phyloP scores from a whole-genome alignment of 2,113 vertebrate species.

The Anas platyrhynchos region DNA sequence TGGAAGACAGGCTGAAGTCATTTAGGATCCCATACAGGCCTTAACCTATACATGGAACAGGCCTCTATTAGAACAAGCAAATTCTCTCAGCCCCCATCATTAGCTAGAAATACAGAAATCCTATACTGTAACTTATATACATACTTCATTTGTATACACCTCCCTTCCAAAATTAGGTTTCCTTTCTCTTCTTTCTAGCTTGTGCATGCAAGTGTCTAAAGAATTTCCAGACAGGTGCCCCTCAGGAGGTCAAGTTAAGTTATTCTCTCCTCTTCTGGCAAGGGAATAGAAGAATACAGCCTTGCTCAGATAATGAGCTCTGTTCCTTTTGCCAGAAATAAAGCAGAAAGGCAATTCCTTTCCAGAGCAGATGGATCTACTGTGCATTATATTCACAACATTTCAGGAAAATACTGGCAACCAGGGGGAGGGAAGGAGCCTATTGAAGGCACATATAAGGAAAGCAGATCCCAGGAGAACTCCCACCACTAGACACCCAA shows the following conservation, averaged over 20 bases:
- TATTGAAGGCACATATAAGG: not conserved
- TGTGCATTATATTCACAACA: not conserved
- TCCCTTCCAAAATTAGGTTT: not conserved
- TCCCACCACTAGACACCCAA: not conserved
- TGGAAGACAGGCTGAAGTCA: not conserved
- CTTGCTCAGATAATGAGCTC: not conserved
- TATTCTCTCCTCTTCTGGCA: not conserved
- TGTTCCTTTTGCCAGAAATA: not conserved
- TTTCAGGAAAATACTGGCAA: not conserved
- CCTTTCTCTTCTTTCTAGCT: not conserved
- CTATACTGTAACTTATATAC: not conserved
- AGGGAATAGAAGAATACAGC: not conserved
- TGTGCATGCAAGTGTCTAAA: not conserved
- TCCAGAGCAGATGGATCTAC: not conserved
- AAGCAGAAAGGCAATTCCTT: not conserved
- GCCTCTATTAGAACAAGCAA: not conserved
- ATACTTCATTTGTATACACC: not conserved
- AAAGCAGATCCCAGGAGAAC: not conserved
- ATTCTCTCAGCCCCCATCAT: accelerated
- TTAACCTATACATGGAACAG: not conserved
- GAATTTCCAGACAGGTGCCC: not conserved
- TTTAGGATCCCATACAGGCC: not conserved
- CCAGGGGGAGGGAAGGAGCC: not conserved
- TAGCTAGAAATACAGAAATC: not conserved
- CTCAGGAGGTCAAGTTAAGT: not conserved